Conservation (phyloP, 2,888 invertebrate genomes). For the Hoplodrina blanda region DNA sequence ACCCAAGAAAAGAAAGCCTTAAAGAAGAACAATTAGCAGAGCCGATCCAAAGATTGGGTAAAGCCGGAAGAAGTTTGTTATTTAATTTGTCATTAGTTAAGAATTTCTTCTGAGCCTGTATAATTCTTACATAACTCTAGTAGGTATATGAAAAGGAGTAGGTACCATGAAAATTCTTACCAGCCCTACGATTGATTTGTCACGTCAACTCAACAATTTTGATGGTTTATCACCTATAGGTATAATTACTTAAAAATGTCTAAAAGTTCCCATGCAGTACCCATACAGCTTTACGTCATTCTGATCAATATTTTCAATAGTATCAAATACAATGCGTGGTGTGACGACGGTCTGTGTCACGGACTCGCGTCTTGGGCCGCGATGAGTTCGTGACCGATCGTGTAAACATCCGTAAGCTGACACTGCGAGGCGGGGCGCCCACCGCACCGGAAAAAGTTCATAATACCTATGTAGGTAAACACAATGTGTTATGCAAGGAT, state of each 20-base stretch:
- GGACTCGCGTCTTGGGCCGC: slow-evolving; percentile 2
- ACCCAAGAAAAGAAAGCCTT: no score
- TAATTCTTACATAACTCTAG: no score
- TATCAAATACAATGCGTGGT: slow-evolving; percentile 6
- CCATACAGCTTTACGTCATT: not conserved
- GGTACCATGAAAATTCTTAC: not conserved
- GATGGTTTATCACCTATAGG: not conserved
- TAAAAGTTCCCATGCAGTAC: slow-evolving; percentile 30
- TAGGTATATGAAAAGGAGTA: not conserved
- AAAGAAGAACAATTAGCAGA: no score
- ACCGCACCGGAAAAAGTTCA: not conserved
- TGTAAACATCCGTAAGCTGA: slow-evolving; percentile 36
- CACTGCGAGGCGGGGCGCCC: slow-evolving; percentile 26
- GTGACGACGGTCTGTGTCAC: slow-evolving; percentile 27
- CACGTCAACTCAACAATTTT: slow-evolving; percentile 7
- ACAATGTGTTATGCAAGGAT: slow-evolving; percentile 6
- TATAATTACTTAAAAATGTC: slow-evolving; percentile 5
- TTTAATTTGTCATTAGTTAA: no score
- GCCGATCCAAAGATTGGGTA: no score
- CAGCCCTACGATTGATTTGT: slow-evolving; percentile 1
- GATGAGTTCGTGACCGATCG: slow-evolving; percentile 43
- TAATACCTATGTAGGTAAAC: slow-evolving; percentile 17
- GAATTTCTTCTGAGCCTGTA: no score
- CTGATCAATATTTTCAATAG: not conserved
- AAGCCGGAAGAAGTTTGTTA: no score